Evolutionary conservation across 2,113 vertebrate genomes (phyloP).

Genomic region (Drymodes brunneopygia): DNA sequence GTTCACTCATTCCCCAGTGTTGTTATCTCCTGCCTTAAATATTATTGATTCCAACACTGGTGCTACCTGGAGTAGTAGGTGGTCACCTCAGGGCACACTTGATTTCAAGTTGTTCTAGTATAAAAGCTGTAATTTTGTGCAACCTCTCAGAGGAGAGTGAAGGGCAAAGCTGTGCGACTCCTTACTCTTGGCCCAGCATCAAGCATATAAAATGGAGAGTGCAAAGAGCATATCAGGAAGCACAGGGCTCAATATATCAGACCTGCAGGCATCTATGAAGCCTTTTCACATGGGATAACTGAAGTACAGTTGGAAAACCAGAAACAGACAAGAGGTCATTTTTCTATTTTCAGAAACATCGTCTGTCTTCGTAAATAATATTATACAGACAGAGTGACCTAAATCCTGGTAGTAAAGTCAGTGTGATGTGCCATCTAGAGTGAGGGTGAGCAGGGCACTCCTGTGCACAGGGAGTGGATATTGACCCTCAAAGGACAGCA

Average conservation of each 20-base stretch:
- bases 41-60: background rate
- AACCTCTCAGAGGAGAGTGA: background rate
- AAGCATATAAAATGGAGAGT: background rate
- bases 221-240: background rate
- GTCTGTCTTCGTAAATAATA: background rate
- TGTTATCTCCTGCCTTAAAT: background rate
- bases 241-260: background rate
- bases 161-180: background rate
- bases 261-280: background rate
- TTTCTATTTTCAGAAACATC: background rate
- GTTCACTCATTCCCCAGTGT: background rate
- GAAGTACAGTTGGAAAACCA: background rate
- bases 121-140: background rate
- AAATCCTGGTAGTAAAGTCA: background rate
- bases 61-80: background rate
- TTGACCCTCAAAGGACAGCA: background rate
- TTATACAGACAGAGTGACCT: background rate
- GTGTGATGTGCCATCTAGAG: background rate
- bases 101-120: background rate
- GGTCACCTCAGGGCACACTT: background rate
- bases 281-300: background rate
- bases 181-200: background rate
- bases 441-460: background rate
- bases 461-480: background rate
- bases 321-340: background rate